Base-by-base conservation (phyloP, 2,797 vertebrate genomes). In the Glossophaga mutica region DNA sequence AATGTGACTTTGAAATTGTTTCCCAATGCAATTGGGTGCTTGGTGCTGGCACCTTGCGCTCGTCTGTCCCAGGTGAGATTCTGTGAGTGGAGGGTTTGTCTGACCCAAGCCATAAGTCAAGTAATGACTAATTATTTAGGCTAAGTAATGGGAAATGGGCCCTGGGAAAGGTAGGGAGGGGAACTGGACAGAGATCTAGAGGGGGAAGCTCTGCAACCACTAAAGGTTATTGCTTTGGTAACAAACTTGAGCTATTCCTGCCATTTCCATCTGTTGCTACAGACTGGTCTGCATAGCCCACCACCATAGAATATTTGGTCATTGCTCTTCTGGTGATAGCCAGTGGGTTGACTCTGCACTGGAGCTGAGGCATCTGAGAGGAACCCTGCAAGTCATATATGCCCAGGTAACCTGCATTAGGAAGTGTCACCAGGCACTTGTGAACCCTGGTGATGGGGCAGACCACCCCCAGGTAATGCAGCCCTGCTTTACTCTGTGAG, bases 351-450 rank as follows among this genome's bases (percentile, higher is more conserved):
- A 15, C 18, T 18, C 37, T 26, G 4, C 10, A n/a, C 14, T 6
- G 1, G 59, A 8, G 37, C 16, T 0, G 11, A 67, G 34, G 15
- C 24, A 16, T 6, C 5, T 0, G 26, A 5, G 9, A 2, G 29
- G 42, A 74, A 5, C 12, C 32, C 15, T 62, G 29, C 9, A 16
- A 76, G 26, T 32, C 42, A 11, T 14, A 11, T 50, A 29, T 4
- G 2, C 39, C 57, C 4, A 2, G 11, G 29, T 9, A 32, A 34
- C 34, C 24, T 32, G 55, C 9, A 7, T 5, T 39, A 48, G 76
- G 65, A 48, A 48, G 68, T 21, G 39, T 22, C 39, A 62, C 22
- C n/a, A 55, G 59, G 77, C 52, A 42, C 7, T 8, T 8, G 42
- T 46, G 67, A 46, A 5, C 22, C 48, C 7, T 0, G 12, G 73